Conservation (phyloP, 2,113 vertebrate species). For the Cacatua alba region DNA sequence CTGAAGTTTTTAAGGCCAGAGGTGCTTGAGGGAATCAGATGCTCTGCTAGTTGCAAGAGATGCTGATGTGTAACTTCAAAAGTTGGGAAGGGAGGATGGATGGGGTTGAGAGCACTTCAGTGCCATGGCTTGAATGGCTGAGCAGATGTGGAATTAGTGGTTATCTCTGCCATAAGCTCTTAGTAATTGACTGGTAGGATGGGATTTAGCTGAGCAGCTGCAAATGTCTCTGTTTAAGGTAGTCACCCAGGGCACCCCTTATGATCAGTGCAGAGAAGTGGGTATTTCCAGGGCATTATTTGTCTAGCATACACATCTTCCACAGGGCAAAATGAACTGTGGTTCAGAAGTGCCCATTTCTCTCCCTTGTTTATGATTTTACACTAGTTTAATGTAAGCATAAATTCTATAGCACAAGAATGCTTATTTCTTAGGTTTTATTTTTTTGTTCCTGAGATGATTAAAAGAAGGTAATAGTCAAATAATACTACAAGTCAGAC, state of each 20-base stretch:
- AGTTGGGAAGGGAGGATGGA: neutral
- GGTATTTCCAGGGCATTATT: neutral
- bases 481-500: neutral
- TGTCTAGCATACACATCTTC: neutral
- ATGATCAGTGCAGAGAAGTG: neutral
- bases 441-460: neutral
- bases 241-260: neutral
- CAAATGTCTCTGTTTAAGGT: neutral
- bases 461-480: neutral
- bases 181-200: neutral
- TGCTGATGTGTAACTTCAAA: neutral
- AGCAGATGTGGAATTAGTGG: conserved; percentile 17
- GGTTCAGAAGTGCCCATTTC: neutral
- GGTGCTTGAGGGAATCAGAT: neutral
- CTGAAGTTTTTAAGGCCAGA: neutral
- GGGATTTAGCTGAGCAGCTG: neutral
- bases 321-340: neutral
- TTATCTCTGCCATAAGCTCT: neutral
- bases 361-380: neutral
- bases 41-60: neutral
- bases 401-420: neutral
- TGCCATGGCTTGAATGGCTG: neutral
- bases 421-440: neutral
- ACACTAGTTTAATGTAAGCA: neutral
- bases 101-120: neutral